phyloP scores from a whole-genome alignment of 1,140 invertebrate species.

The Trichogramma pretiosum region DNA sequence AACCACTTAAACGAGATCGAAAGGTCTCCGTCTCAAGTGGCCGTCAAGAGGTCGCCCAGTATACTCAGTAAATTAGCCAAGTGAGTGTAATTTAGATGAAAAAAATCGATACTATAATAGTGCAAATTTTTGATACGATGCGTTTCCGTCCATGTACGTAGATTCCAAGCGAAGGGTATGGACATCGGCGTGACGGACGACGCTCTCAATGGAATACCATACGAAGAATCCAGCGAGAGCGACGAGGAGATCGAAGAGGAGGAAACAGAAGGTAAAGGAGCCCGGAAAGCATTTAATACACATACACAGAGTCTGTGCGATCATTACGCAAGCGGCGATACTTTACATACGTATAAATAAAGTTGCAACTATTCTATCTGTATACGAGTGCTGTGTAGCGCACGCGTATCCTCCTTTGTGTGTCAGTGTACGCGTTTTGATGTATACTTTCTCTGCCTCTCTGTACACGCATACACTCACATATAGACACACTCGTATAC shows the following conservation, averaged over 20 bases:
- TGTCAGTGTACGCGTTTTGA: no score
- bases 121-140: not conserved
- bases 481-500: no score
- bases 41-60: constrained; percentile 64
- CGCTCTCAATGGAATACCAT: constrained; percentile 60
- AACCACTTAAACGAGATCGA: constrained; percentile 47
- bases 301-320: no score
- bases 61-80: constrained; percentile 73
- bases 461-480: no score
- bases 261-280: constrained; percentile 43
- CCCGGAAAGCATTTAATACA: no score
- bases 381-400: no score
- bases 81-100: constrained; percentile 43
- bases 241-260: constrained; percentile 51
- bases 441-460: no score
- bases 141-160: no score
- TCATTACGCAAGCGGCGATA: no score
- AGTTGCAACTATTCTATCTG: no score
- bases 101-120: not conserved
- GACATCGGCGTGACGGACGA: constrained; percentile 68
- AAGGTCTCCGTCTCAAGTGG: constrained; percentile 52
- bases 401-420: no score
- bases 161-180: constrained; percentile 74
- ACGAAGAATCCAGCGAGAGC: constrained; percentile 54
- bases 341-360: no score